Base-by-base conservation (phyloP, 2,888 invertebrate species). In the Polylopha cassiicola region DNA sequence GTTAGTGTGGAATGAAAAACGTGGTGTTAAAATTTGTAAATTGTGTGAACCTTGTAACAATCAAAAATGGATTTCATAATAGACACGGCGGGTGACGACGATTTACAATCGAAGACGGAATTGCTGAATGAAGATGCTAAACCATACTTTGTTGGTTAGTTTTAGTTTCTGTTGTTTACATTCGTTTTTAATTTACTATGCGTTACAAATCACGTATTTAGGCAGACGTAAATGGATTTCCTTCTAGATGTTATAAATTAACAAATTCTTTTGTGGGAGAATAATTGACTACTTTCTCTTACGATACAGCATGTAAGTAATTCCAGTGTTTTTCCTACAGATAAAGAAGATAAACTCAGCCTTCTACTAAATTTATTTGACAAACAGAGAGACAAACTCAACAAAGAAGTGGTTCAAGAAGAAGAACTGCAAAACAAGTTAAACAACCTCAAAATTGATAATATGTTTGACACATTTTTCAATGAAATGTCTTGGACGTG, bases 1-100 rank as follows among this genome's bases (percentile, higher is more conserved):
- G n/a, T n/a, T n/a, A n/a, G n/a, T n/a, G n/a, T n/a, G n/a, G n/a
- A 33, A 17, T 17, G 4, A 33, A 10, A 34, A 36, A 41, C 41
- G 36, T 41, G 36, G 36, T 7, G 21, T 30, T 29, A 34, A 15
- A 22, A n/a, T 15, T 8, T 17, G 2, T 3, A 7, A 18, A 15
- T 21, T 10, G 18, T 13, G 8, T 27, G 9, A 11, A 8, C 6
- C 6, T 13, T 21, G 18, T 8, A 22, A 6, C 16, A 1, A 14
- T 15, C 15, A 2, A 55, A 39, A 2, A 89, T 89, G 89, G 81
- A 87, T 70, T 88, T 89, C 55, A 76, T 89, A 39, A 76, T 89
- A 44, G 89, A 89, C 56, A 88, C 87, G 8, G 65, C 57, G 17
- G 89, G 89, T 15, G 79, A 88, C 48, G 62, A 73, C 3, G 71